Evolutionary conservation across 2,888 invertebrate genomes (phyloP), one percentile per base, ranked within the genome.

Genomic region (Antheraea yamamai): DNA sequence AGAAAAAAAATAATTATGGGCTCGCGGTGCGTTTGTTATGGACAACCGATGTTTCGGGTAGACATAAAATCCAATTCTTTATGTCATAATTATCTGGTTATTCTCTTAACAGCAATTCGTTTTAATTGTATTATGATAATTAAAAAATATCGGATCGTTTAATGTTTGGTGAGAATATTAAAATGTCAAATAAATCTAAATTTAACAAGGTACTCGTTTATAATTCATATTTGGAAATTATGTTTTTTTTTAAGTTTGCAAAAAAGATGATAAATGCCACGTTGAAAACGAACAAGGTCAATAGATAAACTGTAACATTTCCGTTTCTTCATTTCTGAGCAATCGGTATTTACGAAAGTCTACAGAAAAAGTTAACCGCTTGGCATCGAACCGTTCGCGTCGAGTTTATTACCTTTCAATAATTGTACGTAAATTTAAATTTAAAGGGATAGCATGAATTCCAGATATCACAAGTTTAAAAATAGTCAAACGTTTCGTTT

Each of bases 381-480:
- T 23, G 23, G 35, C 68, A 39, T 39, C 39, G 39, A 20, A 70
- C n/a, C 7, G 20, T 70, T 70, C 39, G n/a, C 70, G 39, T 70
- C 20, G 35, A 70, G 47, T 2, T 70, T 70, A 70, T 70, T 39
- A 20, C 7, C 39, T 20, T 39, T 70, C 39, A 39, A 39, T 39
- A 70, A 39, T 70, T 70, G 20, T 70, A 70, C 84, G 80, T 83
- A 84, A 88, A 87, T 88, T 85, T 85, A 87, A 88, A 91, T 89
- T 87, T 84, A 86, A 85, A 88, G 88, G 88, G 86, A 87, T 87
- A 85, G 84, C 84, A 86, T 85, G 81, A 81, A 84, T 85, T 87
- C 85, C 84, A 87, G 87, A 89, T 88, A 89, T 87, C 88, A 86
- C 81, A 80, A 79, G 80, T 82, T 87, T 91, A 91, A 90, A 92